phyloP scores from a whole-genome alignment of 1,140 invertebrate genomes.

The Tenebrio molitor region DNA sequence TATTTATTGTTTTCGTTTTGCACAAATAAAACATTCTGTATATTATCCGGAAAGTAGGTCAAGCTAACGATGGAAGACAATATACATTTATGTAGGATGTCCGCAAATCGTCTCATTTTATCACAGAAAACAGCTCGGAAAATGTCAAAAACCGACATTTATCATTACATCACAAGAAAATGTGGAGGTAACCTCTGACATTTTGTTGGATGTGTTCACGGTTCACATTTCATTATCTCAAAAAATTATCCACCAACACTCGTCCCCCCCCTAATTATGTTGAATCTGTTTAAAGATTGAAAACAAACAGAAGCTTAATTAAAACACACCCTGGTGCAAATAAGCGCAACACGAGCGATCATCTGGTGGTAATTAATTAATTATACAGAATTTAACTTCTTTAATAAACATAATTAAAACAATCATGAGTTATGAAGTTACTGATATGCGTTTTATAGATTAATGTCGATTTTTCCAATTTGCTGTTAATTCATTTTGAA shows the following conservation, averaged over 20 bases:
- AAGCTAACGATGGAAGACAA: slow-evolving; percentile 6
- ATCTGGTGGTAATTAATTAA: slow-evolving; percentile 38
- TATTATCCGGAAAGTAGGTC: slow-evolving; percentile 4
- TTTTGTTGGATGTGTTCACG: not conserved
- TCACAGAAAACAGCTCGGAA: not conserved
- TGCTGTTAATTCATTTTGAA: too few relatives aligned
- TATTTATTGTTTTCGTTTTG: slow-evolving; percentile 14
- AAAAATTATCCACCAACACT: not conserved
- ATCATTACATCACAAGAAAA: not conserved
- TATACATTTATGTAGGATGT: slow-evolving; percentile 11
- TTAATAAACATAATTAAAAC: slow-evolving; percentile 42
- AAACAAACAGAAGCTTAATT: slow-evolving; percentile 44
- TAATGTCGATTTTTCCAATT: not conserved
- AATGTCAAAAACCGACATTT: slow-evolving; percentile 38
- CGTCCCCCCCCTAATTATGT: slow-evolving; percentile 15
- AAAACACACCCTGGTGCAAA: slow-evolving; percentile 39
- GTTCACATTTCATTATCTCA: not conserved
- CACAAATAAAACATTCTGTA: not conserved
- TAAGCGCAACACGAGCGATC: slow-evolving; percentile 30
- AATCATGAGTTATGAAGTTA: slow-evolving; percentile 1
- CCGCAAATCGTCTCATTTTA: slow-evolving; percentile 23
- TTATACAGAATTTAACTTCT: slow-evolving; percentile 7
- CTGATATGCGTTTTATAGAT: not conserved
- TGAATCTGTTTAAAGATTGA: slow-evolving; percentile 31
- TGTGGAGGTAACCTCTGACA: slow-evolving; percentile 21